phyloP scores from a whole-genome alignment of 1,140 invertebrate species.

The Ectropis grisescens region DNA sequence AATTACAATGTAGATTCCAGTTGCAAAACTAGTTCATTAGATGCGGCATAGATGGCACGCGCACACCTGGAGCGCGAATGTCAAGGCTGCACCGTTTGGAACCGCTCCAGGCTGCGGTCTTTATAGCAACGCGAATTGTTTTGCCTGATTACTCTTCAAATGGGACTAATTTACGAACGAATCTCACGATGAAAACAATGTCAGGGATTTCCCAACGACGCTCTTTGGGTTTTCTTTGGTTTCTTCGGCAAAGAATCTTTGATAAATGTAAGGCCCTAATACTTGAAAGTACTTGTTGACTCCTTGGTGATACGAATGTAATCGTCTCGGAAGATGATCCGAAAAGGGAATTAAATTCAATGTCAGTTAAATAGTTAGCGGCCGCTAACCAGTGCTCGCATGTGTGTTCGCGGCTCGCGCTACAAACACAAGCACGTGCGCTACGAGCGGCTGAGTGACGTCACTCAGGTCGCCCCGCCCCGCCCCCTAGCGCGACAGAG shows the following conservation, averaged over 20 bases:
- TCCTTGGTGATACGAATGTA: too few relatives aligned
- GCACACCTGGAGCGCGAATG: slow-evolving; percentile 60
- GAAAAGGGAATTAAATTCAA: slow-evolving; percentile 29
- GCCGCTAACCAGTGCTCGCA: slow-evolving; percentile 32
- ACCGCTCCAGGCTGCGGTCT: slow-evolving; percentile 41
- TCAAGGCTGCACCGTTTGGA: slow-evolving; percentile 63
- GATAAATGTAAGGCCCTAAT: too few relatives aligned
- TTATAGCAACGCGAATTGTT: too few relatives aligned
- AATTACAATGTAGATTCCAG: too few relatives aligned
- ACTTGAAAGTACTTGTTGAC: too few relatives aligned
- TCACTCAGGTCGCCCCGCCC: slow-evolving; percentile 52
- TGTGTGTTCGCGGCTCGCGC: slow-evolving; percentile 49
- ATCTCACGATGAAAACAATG: too few relatives aligned
- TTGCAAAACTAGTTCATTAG: slow-evolving; percentile 47
- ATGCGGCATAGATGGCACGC: slow-evolving; percentile 29
- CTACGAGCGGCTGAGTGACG: slow-evolving; percentile 39
- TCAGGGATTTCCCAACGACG: too few relatives aligned
- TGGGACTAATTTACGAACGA: too few relatives aligned
- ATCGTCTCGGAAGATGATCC: too few relatives aligned
- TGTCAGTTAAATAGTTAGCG: slow-evolving; percentile 57
- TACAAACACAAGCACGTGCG: slow-evolving; percentile 67
- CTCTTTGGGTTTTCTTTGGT: too few relatives aligned
- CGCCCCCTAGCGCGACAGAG: slow-evolving; percentile 28
- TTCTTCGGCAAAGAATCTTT: too few relatives aligned
- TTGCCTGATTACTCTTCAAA: too few relatives aligned